A percentile compares a stretch with the other conserved stretches of the same genome.
These are phyloP conservation scores for Bubo scandiacus DNA, from an alignment of 2,113 vertebrate genomes.

Conservation along the genomic window DNA sequence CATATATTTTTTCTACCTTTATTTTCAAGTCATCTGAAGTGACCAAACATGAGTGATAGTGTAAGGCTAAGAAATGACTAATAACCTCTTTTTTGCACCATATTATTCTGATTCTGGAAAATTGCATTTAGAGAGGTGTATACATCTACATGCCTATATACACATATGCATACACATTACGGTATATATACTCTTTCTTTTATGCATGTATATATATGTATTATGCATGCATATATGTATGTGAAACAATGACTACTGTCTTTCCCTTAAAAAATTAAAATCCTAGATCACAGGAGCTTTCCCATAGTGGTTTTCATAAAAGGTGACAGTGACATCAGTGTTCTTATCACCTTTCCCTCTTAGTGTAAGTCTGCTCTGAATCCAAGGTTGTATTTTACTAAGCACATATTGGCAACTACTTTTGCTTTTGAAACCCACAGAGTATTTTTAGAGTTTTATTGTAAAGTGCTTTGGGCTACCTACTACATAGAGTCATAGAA, in stretches of 20 bases:
- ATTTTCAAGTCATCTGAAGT: background rate
- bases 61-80: background rate
- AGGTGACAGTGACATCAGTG: background rate
- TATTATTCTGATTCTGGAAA: background rate
- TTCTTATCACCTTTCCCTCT: background rate
- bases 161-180: background rate
- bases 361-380: background rate
- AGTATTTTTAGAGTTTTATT: background rate
- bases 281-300: background rate
- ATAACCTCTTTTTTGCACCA: background rate
- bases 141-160: background rate
- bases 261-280: background rate
- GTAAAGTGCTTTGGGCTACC: background rate
- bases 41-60: background rate
- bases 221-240: background rate
- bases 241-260: background rate
- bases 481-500: background rate
- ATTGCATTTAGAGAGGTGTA: background rate
- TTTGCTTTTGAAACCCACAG: background rate
- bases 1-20: background rate
- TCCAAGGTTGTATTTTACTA: background rate
- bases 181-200: background rate
- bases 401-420: background rate
- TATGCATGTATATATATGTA: background rate
- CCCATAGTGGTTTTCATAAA: background rate